Evolutionary conservation across 1,140 invertebrate species (phyloP), one percentile per base, ranked within the genome.

Genomic region (Lerema accius): DNA sequence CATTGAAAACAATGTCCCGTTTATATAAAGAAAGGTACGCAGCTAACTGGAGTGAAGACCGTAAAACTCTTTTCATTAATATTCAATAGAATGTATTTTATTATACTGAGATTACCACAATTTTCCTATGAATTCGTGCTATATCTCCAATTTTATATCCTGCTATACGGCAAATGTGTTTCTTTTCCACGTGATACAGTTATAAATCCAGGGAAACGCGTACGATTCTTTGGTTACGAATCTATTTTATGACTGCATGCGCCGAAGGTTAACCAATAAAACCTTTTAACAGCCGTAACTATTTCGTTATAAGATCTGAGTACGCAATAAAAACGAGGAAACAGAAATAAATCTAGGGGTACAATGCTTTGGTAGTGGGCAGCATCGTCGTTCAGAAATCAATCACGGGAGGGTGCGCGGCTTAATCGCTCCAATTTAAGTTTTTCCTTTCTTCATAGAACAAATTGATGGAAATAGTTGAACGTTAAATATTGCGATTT

Each of bases 251-350:
- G 82, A 78, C 82, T 82, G 75, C 81, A 80, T 80, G 86, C 82
- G 80, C 81, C 86, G 80, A 90, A 90, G 86, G 86, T 89, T 88
- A 89, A 89, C 88, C 85, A 89, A 90, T 90, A 90, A 90, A 90
- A 90, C 82, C 88, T 88, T 88, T 90, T 90, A 89, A 90, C 88
- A 89, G 84, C 79, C 86, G 86, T 88, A 89, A 89, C 84, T 90
- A 88, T 90, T 90, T 89, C 86, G 82, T 89, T 90, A 89, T 90
- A 90, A 89, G 88, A 89, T 89, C 88, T 76, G 83, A 89, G 85
- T 89, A 81, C 81, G 88, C 85, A 90, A 87, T 90, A 90, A 90
- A 89, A 89, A 89, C 71, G 79, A 80, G 79, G 78, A 86, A 90
- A 88, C 80, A 86, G 85, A 88, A 87, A 89, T 89, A 90, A 89